These are phyloP conservation scores for Cebus imitator DNA, from an alignment of 2,113 vertebrate genomes.

Conservation along the genomic window DNA sequence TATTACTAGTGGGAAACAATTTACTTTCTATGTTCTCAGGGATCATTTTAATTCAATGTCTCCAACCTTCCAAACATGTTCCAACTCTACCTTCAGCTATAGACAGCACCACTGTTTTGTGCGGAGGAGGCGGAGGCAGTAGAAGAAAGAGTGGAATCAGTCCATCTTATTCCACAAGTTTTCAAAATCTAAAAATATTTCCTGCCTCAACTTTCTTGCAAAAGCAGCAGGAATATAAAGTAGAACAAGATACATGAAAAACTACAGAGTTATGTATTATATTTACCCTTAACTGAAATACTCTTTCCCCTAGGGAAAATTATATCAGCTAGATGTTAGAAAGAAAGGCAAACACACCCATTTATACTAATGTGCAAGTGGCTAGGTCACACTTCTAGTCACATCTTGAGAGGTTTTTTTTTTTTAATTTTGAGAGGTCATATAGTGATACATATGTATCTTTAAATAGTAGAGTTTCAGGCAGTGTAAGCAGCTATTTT, in stretches of 20 bases:
- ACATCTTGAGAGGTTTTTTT: neutral
- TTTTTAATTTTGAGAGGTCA: neutral
- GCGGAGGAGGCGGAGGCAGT: neutral
- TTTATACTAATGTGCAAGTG: neutral
- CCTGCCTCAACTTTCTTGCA: neutral
- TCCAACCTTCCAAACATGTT: neutral
- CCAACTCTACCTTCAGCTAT: neutral
- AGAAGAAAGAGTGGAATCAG: neutral
- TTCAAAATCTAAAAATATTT: neutral
- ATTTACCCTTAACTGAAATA: neutral
- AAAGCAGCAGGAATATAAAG: conserved; percentile 8
- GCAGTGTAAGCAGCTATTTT: neutral
- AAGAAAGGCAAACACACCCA: neutral
- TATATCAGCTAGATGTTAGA: neutral
- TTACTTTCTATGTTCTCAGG: conserved; percentile 8
- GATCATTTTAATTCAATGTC: neutral
- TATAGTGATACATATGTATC: neutral
- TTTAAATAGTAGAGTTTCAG: neutral
- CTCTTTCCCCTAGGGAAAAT: neutral
- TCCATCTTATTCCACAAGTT: neutral
- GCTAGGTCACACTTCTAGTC: neutral
- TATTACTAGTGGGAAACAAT: neutral
- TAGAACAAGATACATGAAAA: neutral
- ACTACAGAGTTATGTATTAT: neutral
- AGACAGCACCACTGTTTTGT: neutral